Conservation (phyloP, 2,113 vertebrate species). For the Mormoops blainvillei region DNA sequence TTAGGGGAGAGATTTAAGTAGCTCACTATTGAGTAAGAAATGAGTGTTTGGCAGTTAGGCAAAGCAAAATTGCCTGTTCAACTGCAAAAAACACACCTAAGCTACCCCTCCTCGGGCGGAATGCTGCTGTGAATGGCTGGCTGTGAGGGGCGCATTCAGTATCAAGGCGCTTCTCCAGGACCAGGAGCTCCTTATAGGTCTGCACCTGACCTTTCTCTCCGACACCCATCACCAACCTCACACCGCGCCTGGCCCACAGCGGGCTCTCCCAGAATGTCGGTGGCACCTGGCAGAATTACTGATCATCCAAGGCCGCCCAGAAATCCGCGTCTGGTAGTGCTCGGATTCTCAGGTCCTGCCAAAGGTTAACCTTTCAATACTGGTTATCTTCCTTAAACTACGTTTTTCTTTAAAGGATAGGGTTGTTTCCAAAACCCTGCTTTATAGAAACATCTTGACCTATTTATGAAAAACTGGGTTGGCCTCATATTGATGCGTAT, state of each 20-base stretch:
- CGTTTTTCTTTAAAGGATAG: neutral
- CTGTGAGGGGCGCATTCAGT: rapidly evolving
- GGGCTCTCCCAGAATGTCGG: neutral
- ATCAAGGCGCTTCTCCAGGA: neutral
- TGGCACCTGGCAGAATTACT: neutral
- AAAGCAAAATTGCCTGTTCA: neutral
- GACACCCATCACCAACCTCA: rapidly evolving
- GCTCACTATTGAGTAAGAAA: neutral
- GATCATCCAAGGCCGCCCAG: neutral
- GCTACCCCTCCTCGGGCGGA: neutral
- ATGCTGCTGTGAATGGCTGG: neutral
- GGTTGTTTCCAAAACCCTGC: neutral
- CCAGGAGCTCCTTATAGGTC: neutral
- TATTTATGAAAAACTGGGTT: slow-evolving; percentile 62
- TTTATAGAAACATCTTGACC: slow-evolving; percentile 57
- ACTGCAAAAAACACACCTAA: neutral
- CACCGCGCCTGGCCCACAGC: rapidly evolving
- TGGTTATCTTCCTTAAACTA: slow-evolving; percentile 24
- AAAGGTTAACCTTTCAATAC: neutral
- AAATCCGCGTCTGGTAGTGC: neutral
- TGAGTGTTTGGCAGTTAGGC: neutral
- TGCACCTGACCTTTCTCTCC: rapidly evolving
- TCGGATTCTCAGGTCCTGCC: neutral
- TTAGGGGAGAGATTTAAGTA: neutral
- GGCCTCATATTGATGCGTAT: slow-evolving; percentile 10